Base-by-base conservation (phyloP, 2,888 invertebrate genomes). In the Stenoptilia bipunctidactyla region DNA sequence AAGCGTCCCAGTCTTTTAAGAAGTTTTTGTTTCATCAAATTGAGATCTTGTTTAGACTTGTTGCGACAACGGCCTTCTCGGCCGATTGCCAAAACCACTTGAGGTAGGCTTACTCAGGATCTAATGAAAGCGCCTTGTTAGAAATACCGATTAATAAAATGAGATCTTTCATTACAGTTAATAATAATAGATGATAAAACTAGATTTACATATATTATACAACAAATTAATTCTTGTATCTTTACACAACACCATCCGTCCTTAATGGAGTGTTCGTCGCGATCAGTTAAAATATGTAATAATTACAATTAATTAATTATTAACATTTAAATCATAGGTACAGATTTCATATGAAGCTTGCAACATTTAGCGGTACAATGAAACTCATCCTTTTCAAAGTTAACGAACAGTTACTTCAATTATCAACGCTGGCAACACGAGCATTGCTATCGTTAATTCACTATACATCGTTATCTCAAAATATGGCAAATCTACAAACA, bases 91-190 rank as follows among this genome's bases (percentile, higher is more conserved):
- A 67, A 76, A n/a, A n/a, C n/a, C 72, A 75, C 79, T 79, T 83
- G 83, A 83, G 83, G 83, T 83, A 83, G 82, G 83, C 83, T 73
- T 76, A 82, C 82, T 83, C 83, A 83, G 82, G 83, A 79, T 80
- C 72, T 77, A 79, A 82, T 80, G 82, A 82, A n/a, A 82, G 80
- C 82, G 82, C 82, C 83, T 82, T 82, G 83, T 83, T 82, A 83
- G 73, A 79, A 83, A 82, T 83, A 83, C 83, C 83, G 83, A 83
- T 82, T 83, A 83, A 80, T 83, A 79, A 82, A 82, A 83, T 83
- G 83, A 83, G 83, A 83, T 83, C 83, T 82, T 83, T 82, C 80
- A 83, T 83, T 83, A 82, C 71, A 83, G 77, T 79, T 83, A 82
- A 75, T 72, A 79, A 80, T 79, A 77, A 77, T 77, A 80, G 73